Conservation (phyloP, 1,140 invertebrate genomes). For the Drosophila santomea region DNA sequence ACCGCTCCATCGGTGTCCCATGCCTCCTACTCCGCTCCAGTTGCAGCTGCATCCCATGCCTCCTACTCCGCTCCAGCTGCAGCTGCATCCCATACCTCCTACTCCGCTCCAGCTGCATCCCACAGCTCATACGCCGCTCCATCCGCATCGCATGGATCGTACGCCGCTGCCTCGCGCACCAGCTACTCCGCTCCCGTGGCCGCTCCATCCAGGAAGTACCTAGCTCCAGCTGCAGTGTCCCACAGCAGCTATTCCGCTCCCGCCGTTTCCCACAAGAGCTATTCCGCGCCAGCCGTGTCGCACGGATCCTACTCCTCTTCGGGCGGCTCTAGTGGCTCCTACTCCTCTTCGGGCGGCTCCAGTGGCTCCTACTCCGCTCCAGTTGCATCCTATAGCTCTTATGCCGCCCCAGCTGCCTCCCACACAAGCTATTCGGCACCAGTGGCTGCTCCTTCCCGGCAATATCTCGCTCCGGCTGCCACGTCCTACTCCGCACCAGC, state of each 20-base stretch:
- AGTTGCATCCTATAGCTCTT: slow-evolving; percentile 9
- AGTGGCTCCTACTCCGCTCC: slow-evolving; percentile 16
- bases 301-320: slow-evolving; percentile 25
- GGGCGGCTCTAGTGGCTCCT: slow-evolving; percentile 3
- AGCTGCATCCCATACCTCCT: slow-evolving; percentile 2
- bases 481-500: neutral
- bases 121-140: slow-evolving; percentile 1
- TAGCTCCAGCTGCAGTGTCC: slow-evolving; percentile 33
- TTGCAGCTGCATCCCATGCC: slow-evolving; percentile 2
- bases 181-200: slow-evolving; percentile 36
- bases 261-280: slow-evolving; percentile 14
- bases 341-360: slow-evolving; percentile 5
- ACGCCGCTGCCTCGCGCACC: slow-evolving; percentile 7
- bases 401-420: slow-evolving; percentile 14
- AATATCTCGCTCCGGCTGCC: slow-evolving; percentile 45
- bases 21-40: slow-evolving; percentile 9
- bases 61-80: slow-evolving; percentile 17
- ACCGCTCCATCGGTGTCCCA: slow-evolving; percentile 1
- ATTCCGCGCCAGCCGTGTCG: slow-evolving; percentile 29
- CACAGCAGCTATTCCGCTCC: slow-evolving; percentile 36
- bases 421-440: slow-evolving; percentile 38
- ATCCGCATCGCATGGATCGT: neutral
- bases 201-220: slow-evolving; percentile 47
- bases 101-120: slow-evolving; percentile 8
- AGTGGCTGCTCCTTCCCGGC: slow-evolving; percentile 43